Evolutionary conservation across 2,888 invertebrate genomes (phyloP), one percentile per base, ranked within the genome.

Genomic region (Digitonthophagus gazella): DNA sequence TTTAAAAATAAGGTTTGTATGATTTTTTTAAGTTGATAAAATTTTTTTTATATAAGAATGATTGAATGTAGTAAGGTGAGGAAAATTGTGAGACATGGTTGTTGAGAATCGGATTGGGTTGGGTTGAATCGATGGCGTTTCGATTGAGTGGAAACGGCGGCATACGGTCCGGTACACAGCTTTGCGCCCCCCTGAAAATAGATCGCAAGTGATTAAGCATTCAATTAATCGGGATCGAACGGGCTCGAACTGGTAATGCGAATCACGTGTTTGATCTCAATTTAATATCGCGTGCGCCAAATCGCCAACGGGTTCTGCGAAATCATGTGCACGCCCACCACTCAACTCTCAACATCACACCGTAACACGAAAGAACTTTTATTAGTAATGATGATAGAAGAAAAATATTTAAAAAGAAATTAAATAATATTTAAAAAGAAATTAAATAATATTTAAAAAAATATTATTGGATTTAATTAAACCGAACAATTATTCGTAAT

Each of bases 211-310:
- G 28, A 67, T 67, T 67, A 67, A 58, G 58, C 61, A 65, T 65
- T 65, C 54, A 65, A 65, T 65, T 65, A 65, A 54, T 65, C 54
- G 44, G 44, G 16, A 65, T 44, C 54, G 65, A 65, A 14, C 28
- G 54, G 65, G 16, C 54, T 16, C 20, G 28, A n/a, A 44, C 28
- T n/a, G 19, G 20, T 67, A 67, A 67, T 67, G 58, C 58, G 58
- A 28, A 58, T 58, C 58, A 67, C 61, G 58, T 44, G 67, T 67
- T 67, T 67, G 67, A 67, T 67, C 67, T 67, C 61, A n/a, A 15
- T 65, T 65, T 65, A 65, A 65, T 65, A 65, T 65, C 61, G 20
- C 61, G 61, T 20, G 61, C 19, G 0, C 19, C 18, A 61, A 61
- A 8, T n/a, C 61, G 61, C 19, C 61, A 18, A 2, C 61, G 14